phyloP scores from a whole-genome alignment of 92 coral and sea anemone genomes.

The Zoanthus gigantus region DNA sequence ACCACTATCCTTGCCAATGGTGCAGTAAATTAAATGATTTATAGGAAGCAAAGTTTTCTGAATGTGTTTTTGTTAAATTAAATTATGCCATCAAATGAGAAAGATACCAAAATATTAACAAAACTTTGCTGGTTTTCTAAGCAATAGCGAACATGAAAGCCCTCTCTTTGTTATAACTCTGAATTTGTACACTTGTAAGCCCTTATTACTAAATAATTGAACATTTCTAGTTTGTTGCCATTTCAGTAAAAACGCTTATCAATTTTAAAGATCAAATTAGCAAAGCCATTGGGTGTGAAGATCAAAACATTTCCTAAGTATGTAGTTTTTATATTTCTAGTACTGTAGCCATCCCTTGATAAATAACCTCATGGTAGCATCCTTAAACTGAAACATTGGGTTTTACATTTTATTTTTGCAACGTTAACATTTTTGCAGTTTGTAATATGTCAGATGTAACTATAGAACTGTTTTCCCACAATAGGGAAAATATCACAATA shows the following conservation, averaged over 20 bases:
- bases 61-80: slow-evolving; percentile 3
- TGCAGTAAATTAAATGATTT: slow-evolving; percentile 17
- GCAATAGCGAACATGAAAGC: slow-evolving; percentile 4
- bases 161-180: slow-evolving; percentile 8
- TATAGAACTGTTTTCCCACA: not conserved
- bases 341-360: slow-evolving; percentile 11
- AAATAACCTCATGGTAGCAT: not conserved
- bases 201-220: not conserved
- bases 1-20: not conserved
- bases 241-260: slow-evolving; percentile 3
- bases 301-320: slow-evolving; percentile 16
- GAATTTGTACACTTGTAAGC: not conserved
- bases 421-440: not conserved
- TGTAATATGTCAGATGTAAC: not conserved
- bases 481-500: not conserved
- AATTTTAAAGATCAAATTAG: slow-evolving; percentile 3
- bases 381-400: slow-evolving; percentile 4
- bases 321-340: slow-evolving; percentile 4
- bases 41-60: slow-evolving; percentile 20
- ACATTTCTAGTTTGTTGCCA: slow-evolving; percentile 6
- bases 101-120: not conserved
- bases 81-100: slow-evolving; percentile 14
- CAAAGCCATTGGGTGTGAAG: not conserved
- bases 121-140: not conserved
- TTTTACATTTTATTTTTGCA: not conserved